phyloP scores from a whole-genome alignment of 2,797 vertebrate genomes.

The Cryptoprocta ferox region DNA sequence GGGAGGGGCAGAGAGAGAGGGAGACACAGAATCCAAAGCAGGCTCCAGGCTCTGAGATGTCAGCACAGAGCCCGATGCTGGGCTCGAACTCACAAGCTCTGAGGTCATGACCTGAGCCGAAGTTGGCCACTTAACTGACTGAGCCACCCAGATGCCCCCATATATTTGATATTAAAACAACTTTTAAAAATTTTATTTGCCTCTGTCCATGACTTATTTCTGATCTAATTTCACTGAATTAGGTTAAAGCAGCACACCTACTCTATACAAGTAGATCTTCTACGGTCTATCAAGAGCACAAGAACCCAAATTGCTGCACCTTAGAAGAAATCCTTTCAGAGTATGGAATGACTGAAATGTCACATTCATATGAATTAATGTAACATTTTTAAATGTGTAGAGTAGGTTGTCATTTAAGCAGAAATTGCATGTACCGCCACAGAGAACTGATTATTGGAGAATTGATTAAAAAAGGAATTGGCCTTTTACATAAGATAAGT shows the following conservation, averaged over 20 bases:
- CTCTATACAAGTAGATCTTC: neutral
- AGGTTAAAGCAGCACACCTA: neutral
- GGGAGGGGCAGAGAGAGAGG: too few species aligned
- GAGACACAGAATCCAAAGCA: too few species aligned
- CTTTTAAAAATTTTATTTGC: neutral
- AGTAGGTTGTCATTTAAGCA: neutral
- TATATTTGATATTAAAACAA: neutral
- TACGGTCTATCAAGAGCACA: neutral
- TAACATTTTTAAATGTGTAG: neutral
- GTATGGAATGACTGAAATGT: neutral
- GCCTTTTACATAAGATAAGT: neutral
- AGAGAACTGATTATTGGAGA: neutral
- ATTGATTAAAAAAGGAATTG: neutral
- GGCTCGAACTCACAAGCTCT: too few species aligned
- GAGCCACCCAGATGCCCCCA: neutral
- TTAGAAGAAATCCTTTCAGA: constrained; percentile 22
- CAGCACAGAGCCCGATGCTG: too few species aligned
- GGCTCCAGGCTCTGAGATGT: too few species aligned
- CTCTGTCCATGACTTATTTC: neutral
- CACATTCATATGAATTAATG: neutral
- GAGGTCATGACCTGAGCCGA: too few species aligned
- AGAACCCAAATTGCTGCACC: neutral
- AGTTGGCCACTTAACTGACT: too few species aligned
- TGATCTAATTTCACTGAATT: constrained; percentile 32
- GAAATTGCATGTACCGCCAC: neutral